Evolutionary conservation across 2,113 vertebrate species (phyloP).

Genomic region (Lagopus leucura): DNA sequence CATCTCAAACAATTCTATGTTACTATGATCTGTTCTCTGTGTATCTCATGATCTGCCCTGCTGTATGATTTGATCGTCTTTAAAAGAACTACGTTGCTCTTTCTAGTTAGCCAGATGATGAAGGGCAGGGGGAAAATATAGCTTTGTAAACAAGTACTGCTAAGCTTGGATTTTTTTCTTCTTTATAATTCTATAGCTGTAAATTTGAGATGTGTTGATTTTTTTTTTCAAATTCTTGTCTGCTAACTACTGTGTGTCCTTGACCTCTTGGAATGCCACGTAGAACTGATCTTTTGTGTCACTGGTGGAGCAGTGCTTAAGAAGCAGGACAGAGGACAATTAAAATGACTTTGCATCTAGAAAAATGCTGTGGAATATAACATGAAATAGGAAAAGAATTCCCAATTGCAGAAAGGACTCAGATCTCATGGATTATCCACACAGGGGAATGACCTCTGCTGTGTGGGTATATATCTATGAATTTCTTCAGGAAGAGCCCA

Average conservation of each 20-base stretch:
- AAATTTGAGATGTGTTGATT: not conserved
- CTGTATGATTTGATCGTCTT: conserved; percentile 30
- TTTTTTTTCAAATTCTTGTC: not conserved
- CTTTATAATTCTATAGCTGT: not conserved
- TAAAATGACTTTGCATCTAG: not conserved
- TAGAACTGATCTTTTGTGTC: not conserved
- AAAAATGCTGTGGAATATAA: not conserved
- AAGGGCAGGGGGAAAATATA: not conserved
- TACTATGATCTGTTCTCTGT: not conserved
- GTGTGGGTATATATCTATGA: fast-evolving
- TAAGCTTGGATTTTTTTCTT: not conserved
- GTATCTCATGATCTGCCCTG: not conserved
- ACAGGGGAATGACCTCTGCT: not conserved
- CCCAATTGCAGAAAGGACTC: not conserved
- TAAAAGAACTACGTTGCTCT: not conserved
- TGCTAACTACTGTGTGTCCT: not conserved
- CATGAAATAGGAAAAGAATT: not conserved
- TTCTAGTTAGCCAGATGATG: not conserved
- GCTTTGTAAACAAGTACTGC: not conserved
- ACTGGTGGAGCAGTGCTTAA: not conserved
- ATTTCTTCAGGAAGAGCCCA: not conserved
- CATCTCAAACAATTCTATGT: too few species aligned
- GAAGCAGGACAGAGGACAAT: not conserved
- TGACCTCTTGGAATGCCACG: not conserved
- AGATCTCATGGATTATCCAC: not conserved